Conservation (phyloP, 2,113 vertebrate genomes). For the Bujurquina vittata region DNA sequence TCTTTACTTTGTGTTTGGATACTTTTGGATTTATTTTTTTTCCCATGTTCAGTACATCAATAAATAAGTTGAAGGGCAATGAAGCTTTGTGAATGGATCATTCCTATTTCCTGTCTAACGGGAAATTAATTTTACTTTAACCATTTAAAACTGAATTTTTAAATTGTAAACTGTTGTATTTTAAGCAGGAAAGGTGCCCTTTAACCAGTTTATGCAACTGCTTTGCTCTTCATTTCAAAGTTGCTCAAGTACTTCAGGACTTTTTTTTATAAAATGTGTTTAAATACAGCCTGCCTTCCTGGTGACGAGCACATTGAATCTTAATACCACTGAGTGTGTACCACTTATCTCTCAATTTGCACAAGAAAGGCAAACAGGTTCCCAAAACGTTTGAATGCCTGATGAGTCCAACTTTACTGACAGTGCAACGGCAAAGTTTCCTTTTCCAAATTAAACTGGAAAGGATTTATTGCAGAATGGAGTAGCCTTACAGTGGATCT, state of each 20-base stretch:
- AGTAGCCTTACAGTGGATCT: not conserved
- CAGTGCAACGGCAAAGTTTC: not conserved
- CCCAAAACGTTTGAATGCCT: not conserved
- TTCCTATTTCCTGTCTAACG: constrained; percentile 15
- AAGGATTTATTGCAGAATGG: not conserved
- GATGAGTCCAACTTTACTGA: not conserved
- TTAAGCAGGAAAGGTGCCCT: not conserved
- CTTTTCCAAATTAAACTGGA: not conserved
- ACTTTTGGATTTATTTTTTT: constrained; percentile 87
- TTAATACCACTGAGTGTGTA: not conserved
- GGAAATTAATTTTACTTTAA: not conserved
- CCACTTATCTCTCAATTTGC: not conserved
- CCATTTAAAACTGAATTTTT: not conserved
- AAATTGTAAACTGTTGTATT: not conserved
- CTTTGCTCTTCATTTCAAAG: not conserved
- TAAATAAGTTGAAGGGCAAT: constrained; percentile 99
- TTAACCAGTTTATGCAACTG: not conserved
- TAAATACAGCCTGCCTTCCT: not conserved
- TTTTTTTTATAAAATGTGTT: not conserved
- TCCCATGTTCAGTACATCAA: constrained; percentile 99
- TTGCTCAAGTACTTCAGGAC: not conserved
- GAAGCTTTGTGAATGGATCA: constrained; percentile 59
- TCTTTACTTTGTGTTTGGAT: constrained; percentile 97
- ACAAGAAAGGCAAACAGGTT: not conserved
- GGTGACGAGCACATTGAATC: not conserved